Percentiles rank a stretch among this genome's conserved stretches.
These are phyloP conservation scores for Mus pahari DNA, from an alignment of 2,113 vertebrate genomes.

Conservation along the genomic window DNA sequence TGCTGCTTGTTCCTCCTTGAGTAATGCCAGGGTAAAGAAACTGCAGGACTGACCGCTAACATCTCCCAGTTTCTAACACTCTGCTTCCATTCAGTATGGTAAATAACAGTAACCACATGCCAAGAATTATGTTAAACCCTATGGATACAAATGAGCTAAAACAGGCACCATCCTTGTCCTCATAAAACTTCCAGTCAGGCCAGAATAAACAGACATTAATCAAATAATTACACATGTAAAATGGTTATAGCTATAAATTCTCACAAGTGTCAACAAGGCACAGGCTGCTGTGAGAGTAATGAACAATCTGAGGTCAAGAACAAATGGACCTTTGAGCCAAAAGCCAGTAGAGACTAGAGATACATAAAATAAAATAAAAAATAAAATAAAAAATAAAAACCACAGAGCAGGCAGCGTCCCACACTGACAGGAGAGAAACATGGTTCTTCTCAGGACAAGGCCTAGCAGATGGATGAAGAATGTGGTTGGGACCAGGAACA, in stretches of 20 bases:
- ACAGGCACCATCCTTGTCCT: constrained; percentile 28
- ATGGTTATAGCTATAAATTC: constrained; percentile 29
- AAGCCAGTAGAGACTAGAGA: neutral
- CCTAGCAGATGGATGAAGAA: neutral
- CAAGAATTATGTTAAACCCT: neutral
- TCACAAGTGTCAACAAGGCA: neutral
- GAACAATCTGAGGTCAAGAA: constrained; percentile 1
- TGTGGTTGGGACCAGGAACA: neutral
- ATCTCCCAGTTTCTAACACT: constrained; percentile 11
- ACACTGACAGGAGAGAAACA: constrained; percentile 62
- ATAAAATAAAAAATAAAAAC: neutral
- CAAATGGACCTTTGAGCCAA: neutral
- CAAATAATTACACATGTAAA: constrained; percentile 35
- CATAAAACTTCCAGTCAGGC: constrained; percentile 36
- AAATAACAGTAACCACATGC: constrained; percentile 58
- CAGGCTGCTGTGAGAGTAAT: neutral
- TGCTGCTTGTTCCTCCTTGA: constrained; percentile 2
- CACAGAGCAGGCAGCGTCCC: constrained; percentile 72
- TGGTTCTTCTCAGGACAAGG: constrained; percentile 34
- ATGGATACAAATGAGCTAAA: constrained; percentile 28
- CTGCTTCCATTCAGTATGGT: constrained; percentile 55
- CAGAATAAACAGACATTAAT: constrained; percentile 37
- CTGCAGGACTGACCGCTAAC: constrained; percentile 47
- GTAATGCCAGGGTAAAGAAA: neutral
- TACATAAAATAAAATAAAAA: constrained; percentile 22